These are phyloP conservation scores for Benthosema pterotum DNA, from an alignment of 2,797 vertebrate genomes.

Conservation along the genomic window DNA sequence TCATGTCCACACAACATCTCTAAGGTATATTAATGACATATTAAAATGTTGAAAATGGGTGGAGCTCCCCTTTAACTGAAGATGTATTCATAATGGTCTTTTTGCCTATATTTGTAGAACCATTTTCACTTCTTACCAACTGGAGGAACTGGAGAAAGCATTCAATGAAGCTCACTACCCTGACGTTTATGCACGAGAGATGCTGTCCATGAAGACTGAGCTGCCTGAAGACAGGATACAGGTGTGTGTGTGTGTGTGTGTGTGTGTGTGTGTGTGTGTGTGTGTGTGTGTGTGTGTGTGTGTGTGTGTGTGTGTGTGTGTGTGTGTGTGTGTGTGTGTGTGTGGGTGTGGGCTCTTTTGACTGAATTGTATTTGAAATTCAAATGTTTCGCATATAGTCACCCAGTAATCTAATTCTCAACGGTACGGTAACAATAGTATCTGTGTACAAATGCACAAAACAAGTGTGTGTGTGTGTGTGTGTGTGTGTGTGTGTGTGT, in stretches of 20 bases:
- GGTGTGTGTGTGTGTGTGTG: conserved; percentile 58
- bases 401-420: too few relatives aligned
- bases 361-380: neutral
- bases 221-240: conserved; percentile 98
- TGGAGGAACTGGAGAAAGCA: conserved; percentile 97
- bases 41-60: too few relatives aligned
- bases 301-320: conserved; percentile 1
- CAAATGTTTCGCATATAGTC: too few relatives aligned
- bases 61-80: too few relatives aligned
- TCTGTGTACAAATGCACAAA: too few relatives aligned
- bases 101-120: conserved; percentile 80
- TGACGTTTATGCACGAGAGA: conserved; percentile 95
- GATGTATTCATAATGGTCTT: neutral
- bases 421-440: too few relatives aligned
- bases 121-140: conserved; percentile 97
- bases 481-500: too few relatives aligned
- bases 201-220: conserved; percentile 98
- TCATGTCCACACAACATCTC: too few relatives aligned
- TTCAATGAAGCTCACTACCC: conserved; percentile 98
- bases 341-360: neutral
- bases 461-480: too few relatives aligned
- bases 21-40: too few relatives aligned
- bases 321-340: conserved; percentile 30
- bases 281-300: conserved; percentile 47
- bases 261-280: neutral